These are phyloP conservation scores for Patiria pectinifera DNA, from an alignment of 53 echinoderm and acorn worm genomes.

Conservation along the genomic window DNA sequence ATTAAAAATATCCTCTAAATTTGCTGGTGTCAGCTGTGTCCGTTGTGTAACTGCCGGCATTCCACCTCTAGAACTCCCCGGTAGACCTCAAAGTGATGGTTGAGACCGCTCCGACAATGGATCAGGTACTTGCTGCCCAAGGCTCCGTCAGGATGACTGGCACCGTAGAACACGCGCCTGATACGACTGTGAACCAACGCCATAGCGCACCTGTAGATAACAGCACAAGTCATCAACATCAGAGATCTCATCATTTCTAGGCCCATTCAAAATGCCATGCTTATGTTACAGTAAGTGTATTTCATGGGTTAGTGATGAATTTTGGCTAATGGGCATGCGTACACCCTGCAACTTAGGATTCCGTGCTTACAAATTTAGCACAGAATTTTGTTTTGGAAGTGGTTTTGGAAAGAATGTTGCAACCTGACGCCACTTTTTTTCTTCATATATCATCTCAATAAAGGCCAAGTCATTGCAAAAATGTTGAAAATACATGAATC, in stretches of 20 bases:
- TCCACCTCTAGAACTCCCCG: conserved; percentile 66
- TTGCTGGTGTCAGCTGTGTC: conserved; percentile 40
- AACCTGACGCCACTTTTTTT: too few species aligned
- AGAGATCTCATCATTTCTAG: neutral
- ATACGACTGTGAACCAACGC: conserved; percentile 96
- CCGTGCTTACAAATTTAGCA: too few species aligned
- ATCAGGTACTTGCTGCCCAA: conserved; percentile 86
- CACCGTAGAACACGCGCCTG: conserved; percentile 82
- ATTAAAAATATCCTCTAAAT: neutral
- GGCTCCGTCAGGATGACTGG: conserved; percentile 71
- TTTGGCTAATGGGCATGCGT: too few species aligned
- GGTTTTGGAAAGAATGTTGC: too few species aligned
- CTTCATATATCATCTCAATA: too few species aligned
- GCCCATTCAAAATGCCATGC: too few species aligned
- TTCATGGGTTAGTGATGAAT: too few species aligned
- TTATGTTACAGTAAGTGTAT: too few species aligned
- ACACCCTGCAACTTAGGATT: too few species aligned
- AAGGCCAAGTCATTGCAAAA: too few species aligned
- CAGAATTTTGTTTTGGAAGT: too few species aligned
- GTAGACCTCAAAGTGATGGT: conserved; percentile 90
- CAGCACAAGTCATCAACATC: neutral
- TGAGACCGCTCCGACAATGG: conserved; percentile 80
- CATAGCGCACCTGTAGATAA: conserved; percentile 91
- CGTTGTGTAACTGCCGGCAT: conserved; percentile 45
- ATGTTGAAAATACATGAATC: too few species aligned